Evolutionary conservation across 2,888 invertebrate species (phyloP).

Genomic region (Erebia aethiops): DNA sequence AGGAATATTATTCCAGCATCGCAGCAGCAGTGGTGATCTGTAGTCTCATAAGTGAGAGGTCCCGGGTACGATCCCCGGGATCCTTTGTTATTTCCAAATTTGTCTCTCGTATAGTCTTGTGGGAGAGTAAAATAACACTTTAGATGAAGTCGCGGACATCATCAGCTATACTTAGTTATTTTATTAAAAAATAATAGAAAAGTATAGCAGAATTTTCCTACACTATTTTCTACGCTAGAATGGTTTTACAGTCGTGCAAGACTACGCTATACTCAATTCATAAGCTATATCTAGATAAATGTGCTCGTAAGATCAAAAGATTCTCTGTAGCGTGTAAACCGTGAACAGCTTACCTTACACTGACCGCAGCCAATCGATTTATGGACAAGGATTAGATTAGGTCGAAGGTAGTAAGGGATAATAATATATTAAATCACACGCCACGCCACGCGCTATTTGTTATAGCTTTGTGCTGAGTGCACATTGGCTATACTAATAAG

Average conservation of each 20-base stretch:
- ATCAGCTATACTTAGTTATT: no score
- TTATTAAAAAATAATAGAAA: no score
- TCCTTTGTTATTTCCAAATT: no score
- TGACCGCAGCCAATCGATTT: constrained; percentile 20
- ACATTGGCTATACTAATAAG: background rate
- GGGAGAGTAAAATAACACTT: no score
- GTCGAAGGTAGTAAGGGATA: background rate
- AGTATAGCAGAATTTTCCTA: no score
- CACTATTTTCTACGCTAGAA: background rate
- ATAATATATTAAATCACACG: background rate
- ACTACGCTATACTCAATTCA: background rate
- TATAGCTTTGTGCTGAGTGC: background rate
- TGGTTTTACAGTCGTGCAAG: background rate
- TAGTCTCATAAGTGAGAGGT: no score
- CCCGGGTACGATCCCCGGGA: no score
- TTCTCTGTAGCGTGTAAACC: constrained; percentile 23
- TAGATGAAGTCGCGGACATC: no score
- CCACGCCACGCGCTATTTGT: background rate
- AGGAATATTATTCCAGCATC: no score
- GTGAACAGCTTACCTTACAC: constrained; percentile 13
- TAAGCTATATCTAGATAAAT: constrained; percentile 11
- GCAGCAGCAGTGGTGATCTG: no score
- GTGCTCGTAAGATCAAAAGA: constrained; percentile 26
- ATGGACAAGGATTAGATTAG: constrained; percentile 19
- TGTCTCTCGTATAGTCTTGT: no score